Evolutionary conservation across 2,113 vertebrate genomes (phyloP), one percentile per base, ranked within the genome.

Genomic region (Actinemys pallida): DNA sequence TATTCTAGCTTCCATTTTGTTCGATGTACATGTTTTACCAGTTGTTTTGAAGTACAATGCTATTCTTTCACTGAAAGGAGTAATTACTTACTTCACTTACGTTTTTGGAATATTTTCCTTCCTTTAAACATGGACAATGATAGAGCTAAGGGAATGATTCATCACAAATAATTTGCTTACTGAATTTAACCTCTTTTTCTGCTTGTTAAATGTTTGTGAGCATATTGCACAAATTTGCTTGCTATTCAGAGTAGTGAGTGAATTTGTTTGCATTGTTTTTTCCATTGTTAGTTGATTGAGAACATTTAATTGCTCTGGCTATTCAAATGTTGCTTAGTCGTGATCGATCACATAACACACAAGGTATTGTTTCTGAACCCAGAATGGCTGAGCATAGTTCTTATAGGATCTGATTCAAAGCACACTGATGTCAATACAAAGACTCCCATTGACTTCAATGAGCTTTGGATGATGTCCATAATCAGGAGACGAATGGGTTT

Each of bases 71-170:
- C 92, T 75, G n/a, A 87, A 54, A 96, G 96, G 90, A 94, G 93
- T 92, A 96, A 95, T 17, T 93, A 94, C 93, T 96, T 97, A 95
- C 90, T 97, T 69, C 29, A 93, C 83, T 83, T 95, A 88, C 90
- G 65, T 94, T 95, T 93, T 94, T 95, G 96, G 95, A 93, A 94
- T 88, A 31, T 25, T 84, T 89, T 95, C 84, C 45, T 16, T 29
- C 88, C 19, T 89, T 94, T 94, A n/a, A 89, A 54, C 25, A 24
- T 82, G 91, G 95, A 90, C 94, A 94, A 90, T 85, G 53, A 54
- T 27, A 83, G 87, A 94, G 92, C 94, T 52, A 75, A 52, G 87
- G 45, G 75, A 78, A n/a, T 2, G 2, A 88, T 89, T 95, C 79
- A 8, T 88, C 93, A 91, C 90, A 96, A 93, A 91, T 76, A 69